Conservation (phyloP, 2,888 invertebrate genomes). For the Cephalotes varians region DNA sequence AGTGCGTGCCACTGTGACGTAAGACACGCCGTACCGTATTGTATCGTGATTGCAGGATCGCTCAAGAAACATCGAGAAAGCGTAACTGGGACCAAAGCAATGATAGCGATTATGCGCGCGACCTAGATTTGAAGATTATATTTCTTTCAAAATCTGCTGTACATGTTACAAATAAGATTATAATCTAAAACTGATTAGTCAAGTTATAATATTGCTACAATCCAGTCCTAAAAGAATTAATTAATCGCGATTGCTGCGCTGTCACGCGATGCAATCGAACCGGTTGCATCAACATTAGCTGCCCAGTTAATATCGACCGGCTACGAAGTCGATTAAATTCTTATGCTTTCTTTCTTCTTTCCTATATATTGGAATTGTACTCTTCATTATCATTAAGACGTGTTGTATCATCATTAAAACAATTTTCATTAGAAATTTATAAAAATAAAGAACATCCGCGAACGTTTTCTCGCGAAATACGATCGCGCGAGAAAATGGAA, state of each 20-base stretch:
- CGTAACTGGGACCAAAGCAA: constrained; percentile 3
- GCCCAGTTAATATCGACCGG: not conserved
- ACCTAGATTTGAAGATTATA: not conserved
- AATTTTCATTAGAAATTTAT: not conserved
- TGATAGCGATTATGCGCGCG: not conserved
- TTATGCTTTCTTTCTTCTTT: constrained; percentile 2
- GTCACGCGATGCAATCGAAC: not conserved
- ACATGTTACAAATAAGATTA: constrained; percentile 10
- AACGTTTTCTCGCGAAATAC: not conserved
- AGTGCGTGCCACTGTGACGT: constrained; percentile 45
- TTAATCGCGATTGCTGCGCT: not conserved
- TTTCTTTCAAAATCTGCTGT: constrained; percentile 8
- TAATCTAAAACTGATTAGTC: constrained; percentile 1
- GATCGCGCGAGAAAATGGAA: not conserved
- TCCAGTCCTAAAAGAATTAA: constrained; percentile 29
- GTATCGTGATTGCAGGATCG: constrained; percentile 10
- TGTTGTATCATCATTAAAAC: no score
- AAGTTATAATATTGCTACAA: constrained; percentile 10
- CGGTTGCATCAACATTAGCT: constrained; percentile 26
- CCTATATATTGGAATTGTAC: not conserved
- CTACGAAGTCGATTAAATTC: constrained; percentile 4
- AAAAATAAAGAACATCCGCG: not conserved
- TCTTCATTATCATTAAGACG: no score
- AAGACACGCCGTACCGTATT: constrained; percentile 28
- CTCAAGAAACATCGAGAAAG: constrained; percentile 27